Base-by-base conservation (phyloP, 2,888 invertebrate genomes). In the Oscheius sp. region DNA sequence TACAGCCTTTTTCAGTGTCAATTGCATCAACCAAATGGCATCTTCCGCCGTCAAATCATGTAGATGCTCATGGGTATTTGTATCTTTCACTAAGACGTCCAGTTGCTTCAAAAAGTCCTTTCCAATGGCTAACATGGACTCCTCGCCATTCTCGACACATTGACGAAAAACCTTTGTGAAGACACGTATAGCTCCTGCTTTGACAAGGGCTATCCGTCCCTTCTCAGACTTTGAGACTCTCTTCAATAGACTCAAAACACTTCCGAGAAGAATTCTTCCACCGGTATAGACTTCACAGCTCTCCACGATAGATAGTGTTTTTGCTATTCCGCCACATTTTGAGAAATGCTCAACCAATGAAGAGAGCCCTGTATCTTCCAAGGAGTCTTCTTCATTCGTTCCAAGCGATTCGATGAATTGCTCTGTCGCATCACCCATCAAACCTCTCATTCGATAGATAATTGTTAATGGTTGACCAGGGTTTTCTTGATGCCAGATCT, bases 371-470 rank as follows among this genome's bases (percentile, higher is more conserved):
- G 62, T 28, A 28, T 62, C 62, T 62, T 62, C 62, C n/a, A 49
- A 32, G 6, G 62, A 62, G 12, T 47, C 20, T 49, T 62, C 62
- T 87, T 91, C 94, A 83, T 91, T 91, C 74, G 92, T 93, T 26
- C 62, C 62, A 36, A 97, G 89, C 0, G 93, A 93, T 88, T 97
- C 95, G 12, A 97, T 93, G 87, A 98, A 97, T 88, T 97, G 97
- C 86, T 98, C 98, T 0, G 97, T 97, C 0, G 97, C 98, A 88
- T 98, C 98, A 1, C 97, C 98, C 8, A 97, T 90, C 66, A 98
- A 88, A 0, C 97, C 97, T 68, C 97, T 90, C 96, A 98, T 97
- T 51, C 98, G 91, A 87, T 98, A 98, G 33, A 97, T 92, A 8
- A 97, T 93, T 12, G 95, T 90, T 97, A 98, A 97, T 0, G 95